Evolutionary conservation across 2,888 invertebrate species (phyloP), one percentile per base, ranked within the genome.

Genomic region (Amphimallon solstitiale): DNA sequence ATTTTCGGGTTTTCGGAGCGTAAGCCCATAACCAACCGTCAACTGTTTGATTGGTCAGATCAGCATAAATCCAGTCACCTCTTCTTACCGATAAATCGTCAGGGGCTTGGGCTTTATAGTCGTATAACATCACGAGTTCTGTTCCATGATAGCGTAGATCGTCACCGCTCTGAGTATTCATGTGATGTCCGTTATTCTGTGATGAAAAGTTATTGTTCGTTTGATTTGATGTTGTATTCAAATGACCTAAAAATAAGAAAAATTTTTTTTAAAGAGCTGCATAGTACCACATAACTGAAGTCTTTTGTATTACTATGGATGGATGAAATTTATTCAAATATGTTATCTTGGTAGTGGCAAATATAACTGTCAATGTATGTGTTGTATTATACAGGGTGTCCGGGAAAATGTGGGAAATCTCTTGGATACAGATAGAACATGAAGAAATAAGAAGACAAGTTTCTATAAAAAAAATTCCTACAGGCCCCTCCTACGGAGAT

Each of bases 11-110:
- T 82, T 94, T 94, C 6, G 95, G 96, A 7, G 95, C 95, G 84
- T 97, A 97, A 0, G 95, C 93, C 96, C 94, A 97, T 70, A 95
- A 84, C 95, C 93, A 96, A 37, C 97, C 97, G 81, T 95, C 96
- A 37, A 94, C 95, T 0, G 95, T 96, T 84, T 96, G 96, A 85
- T 95, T 94, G 75, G 91, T 91, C 54, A 95, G 86, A 84, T 97
- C 96, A 0, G 96, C 96, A 83, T 96, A 97, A 72, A 97, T 94
- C 94, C 95, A 95, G 79, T 97, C 96, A 6, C 97, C 96, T 63
- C 95, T 86, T 72, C 93, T 88, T 67, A 97, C 95, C 3, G 94
- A 92, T 65, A 97, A 84, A 83, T 96, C 96, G 79, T 96, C 95
- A 0, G 95, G 94, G 45, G 95, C 95, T 85, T 96, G 95, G 46